A percentile compares a stretch with the other conserved stretches of the same genome.
Evolutionary conservation across 2,797 vertebrate species (phyloP).

Genomic region (Monodelphis domestica): DNA sequence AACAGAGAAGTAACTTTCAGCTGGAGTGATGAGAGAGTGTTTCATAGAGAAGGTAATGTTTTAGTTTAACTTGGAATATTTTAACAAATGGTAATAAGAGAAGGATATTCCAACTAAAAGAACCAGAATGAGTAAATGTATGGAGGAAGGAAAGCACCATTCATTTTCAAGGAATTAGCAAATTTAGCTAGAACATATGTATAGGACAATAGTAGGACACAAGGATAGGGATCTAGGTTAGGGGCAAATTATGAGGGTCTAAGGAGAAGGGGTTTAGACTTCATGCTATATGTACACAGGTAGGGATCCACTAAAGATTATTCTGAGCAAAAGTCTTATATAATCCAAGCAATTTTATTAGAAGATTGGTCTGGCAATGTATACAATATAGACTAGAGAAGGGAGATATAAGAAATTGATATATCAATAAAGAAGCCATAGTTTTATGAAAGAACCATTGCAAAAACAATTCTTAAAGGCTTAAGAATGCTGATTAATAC

Average conservation of each 20-base stretch:
- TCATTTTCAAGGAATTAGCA: background rate
- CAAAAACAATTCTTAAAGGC: background rate
- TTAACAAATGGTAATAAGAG: background rate
- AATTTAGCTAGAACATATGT: background rate
- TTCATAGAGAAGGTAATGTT: background rate
- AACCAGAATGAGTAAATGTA: conserved; percentile 9
- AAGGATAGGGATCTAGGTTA: conserved; percentile 4
- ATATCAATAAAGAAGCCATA: background rate
- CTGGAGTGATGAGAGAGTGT: background rate
- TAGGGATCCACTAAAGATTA: background rate
- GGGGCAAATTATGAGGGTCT: conserved; percentile 7
- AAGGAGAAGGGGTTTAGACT: background rate
- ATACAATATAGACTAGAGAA: background rate
- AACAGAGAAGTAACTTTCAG: background rate
- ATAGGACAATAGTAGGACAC: background rate
- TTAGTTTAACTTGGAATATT: background rate
- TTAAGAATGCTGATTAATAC: background rate
- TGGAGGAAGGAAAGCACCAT: background rate
- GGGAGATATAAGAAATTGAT: background rate
- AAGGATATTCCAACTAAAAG: background rate
- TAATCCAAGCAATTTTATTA: background rate
- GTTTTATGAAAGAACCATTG: background rate
- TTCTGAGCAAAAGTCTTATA: background rate
- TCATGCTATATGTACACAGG: conserved; percentile 23
- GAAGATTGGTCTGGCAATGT: background rate